phyloP scores from a whole-genome alignment of 2,113 vertebrate genomes.

The Gadus chalcogrammus region DNA sequence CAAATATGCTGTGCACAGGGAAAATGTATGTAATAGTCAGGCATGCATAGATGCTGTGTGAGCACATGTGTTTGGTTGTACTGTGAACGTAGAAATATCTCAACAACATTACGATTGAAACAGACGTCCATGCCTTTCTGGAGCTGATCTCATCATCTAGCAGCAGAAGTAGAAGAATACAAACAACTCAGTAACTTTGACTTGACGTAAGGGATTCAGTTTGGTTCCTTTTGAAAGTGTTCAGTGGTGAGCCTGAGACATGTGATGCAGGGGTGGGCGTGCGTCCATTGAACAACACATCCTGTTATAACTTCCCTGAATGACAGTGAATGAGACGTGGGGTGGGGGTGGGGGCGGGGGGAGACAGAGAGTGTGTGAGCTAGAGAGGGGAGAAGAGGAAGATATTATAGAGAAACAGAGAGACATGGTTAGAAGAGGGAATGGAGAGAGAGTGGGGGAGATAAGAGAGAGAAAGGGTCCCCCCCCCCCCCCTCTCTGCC shows the following conservation, averaged over 20 bases:
- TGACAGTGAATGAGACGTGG: constrained; percentile 27
- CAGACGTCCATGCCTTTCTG: background rate
- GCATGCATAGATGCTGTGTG: constrained; percentile 17
- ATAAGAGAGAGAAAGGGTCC: background rate
- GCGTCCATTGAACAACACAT: constrained; percentile 51
- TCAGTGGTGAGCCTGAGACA: constrained; percentile 43
- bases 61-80: constrained; percentile 13
- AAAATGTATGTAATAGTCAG: constrained; percentile 13
- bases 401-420: too few relatives aligned
- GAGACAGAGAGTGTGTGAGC: background rate
- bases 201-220: background rate
- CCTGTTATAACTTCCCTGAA: constrained; percentile 60
- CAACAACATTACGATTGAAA: too few relatives aligned
- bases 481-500: too few relatives aligned
- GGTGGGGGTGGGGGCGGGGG: background rate
- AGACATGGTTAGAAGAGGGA: too few relatives aligned
- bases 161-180: background rate
- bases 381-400: background rate
- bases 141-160: background rate
- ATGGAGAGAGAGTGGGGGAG: background rate
- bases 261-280: constrained; percentile 35
- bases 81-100: background rate
- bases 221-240: background rate
- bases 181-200: background rate
- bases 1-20: background rate